Evolutionary conservation across 2,888 invertebrate species (phyloP).

Genomic region (Epsilonema sp.): DNA sequence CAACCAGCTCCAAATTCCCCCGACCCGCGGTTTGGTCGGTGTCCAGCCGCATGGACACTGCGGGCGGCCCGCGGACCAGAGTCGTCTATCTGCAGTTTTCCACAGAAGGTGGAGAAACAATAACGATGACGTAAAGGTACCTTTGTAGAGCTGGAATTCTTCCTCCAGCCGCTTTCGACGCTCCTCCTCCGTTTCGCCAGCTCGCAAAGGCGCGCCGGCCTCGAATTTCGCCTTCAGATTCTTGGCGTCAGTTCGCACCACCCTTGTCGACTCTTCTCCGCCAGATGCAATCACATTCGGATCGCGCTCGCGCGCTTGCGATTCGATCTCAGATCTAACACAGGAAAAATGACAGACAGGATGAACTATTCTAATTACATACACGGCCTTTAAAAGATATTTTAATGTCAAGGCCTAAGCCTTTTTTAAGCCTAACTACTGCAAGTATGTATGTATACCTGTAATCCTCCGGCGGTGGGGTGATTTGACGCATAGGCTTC

Average conservation of each 20-base stretch:
- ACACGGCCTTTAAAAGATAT: too few species aligned
- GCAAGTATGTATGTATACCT: too few species aligned
- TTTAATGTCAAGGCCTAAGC: too few species aligned
- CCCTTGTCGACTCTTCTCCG: background rate
- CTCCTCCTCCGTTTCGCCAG: slow-evolving; percentile 25
- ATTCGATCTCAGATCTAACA: slow-evolving; percentile 8
- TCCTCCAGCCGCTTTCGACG: slow-evolving; percentile 29
- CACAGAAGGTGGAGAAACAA: too few species aligned
- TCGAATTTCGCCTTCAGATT: slow-evolving; percentile 28
- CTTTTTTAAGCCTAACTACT: too few species aligned
- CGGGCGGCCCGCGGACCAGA: too few species aligned
- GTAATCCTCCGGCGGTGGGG: slow-evolving; percentile 10
- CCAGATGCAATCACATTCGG: background rate
- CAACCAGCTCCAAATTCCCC: too few species aligned
- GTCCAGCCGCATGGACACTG: too few species aligned
- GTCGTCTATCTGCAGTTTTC: too few species aligned
- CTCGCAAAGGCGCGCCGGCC: slow-evolving; percentile 25
- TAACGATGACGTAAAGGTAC: too few species aligned
- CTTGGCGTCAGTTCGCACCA: slow-evolving; percentile 13
- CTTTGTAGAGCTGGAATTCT: slow-evolving; percentile 24
- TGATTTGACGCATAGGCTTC: slow-evolving; percentile 9
- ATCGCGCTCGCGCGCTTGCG: slow-evolving; percentile 5
- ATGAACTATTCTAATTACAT: background rate
- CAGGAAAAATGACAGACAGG: too few species aligned
- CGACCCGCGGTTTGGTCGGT: too few species aligned